Percentiles rank a stretch among this genome's conserved stretches.
Evolutionary conservation across 2,113 vertebrate genomes (phyloP).

Genomic region (Alexandromys fortis): DNA sequence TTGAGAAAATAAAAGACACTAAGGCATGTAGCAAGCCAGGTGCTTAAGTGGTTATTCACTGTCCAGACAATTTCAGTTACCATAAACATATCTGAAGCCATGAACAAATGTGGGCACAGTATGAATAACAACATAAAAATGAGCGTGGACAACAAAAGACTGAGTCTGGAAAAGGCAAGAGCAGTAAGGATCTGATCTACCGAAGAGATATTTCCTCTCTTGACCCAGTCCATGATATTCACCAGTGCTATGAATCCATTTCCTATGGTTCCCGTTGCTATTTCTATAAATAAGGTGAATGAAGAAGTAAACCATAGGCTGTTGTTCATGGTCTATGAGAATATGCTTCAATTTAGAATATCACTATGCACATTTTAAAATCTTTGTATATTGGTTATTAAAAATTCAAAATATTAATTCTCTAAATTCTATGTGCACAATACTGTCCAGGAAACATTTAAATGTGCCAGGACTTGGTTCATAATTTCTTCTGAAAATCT

Average conservation of each 20-base stretch:
- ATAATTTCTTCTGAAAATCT: background rate
- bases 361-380: background rate
- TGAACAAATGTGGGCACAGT: background rate
- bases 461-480: background rate
- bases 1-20: constrained; percentile 62
- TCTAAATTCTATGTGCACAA: background rate
- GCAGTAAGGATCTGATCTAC: constrained; percentile 26
- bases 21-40: constrained; percentile 23
- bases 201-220: background rate
- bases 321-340: background rate
- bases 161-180: background rate
- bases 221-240: background rate
- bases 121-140: accelerated
- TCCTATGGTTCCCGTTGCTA: background rate
- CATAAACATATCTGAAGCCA: accelerated
- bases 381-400: background rate
- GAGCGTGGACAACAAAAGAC: background rate
- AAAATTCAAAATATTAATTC: background rate
- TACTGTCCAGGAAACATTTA: background rate
- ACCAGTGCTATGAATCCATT: constrained; percentile 33
- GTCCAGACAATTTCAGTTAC: accelerated
- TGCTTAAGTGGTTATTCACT: background rate
- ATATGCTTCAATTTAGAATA: background rate
- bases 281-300: background rate
- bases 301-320: accelerated